Percentiles rank a stretch among this genome's conserved stretches.
Evolutionary conservation across 2,888 invertebrate genomes (phyloP).

Genomic region (Papilio protenor): DNA sequence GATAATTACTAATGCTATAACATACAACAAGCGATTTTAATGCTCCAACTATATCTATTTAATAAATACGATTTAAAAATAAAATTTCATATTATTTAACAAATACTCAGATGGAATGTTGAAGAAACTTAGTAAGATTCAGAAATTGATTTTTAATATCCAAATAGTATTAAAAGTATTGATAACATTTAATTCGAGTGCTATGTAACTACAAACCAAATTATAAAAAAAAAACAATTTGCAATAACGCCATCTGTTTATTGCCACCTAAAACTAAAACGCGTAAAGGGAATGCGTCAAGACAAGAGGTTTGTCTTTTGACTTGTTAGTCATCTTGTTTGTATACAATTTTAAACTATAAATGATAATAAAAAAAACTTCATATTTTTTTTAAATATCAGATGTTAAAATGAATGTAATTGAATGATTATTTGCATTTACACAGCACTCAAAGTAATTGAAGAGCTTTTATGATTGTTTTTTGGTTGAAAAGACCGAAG

Average conservation of each 20-base stretch:
- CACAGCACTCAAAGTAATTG: neutral
- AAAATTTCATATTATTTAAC: constrained; percentile 38
- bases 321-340: too few relatives aligned
- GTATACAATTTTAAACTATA: too few relatives aligned
- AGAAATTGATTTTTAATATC: neutral
- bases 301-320: too few relatives aligned
- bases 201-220: neutral
- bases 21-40: constrained; percentile 42
- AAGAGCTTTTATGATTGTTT: neutral
- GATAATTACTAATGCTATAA: constrained; percentile 38
- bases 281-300: too few relatives aligned
- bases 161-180: neutral
- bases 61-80: constrained; percentile 34
- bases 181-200: neutral
- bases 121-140: constrained; percentile 47
- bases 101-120: constrained; percentile 62
- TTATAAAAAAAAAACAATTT: neutral
- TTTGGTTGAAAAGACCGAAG: constrained; percentile 46
- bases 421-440: neutral
- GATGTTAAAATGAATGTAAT: neutral
- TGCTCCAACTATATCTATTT: constrained; percentile 33
- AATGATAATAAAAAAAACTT: too few relatives aligned
- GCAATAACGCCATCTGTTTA: too few relatives aligned
- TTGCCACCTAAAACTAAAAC: too few relatives aligned
- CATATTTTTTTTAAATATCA: neutral